Percentiles rank a stretch among this genome's conserved stretches.
Conservation (phyloP, 2,113 vertebrate species). For the Lasiurus borealis region DNA sequence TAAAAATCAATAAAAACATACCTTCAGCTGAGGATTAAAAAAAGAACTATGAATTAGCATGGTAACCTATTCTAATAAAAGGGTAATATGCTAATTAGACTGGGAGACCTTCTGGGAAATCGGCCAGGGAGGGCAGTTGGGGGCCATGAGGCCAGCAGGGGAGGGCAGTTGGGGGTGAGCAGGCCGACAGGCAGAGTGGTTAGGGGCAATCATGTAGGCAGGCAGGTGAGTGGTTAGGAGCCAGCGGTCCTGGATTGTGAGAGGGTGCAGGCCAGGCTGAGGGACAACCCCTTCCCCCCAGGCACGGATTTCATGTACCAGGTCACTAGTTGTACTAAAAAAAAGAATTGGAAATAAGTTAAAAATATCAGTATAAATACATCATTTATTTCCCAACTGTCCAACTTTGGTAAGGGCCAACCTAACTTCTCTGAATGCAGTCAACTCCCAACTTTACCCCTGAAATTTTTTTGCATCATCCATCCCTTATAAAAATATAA, state of each 20-base stretch:
- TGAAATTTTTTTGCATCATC: background rate
- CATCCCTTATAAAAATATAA: background rate
- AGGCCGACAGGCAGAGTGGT: too few species aligned
- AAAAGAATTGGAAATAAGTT: background rate
- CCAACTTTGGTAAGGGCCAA: background rate
- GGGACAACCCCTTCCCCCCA: too few species aligned
- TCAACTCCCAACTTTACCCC: background rate
- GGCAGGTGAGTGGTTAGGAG: too few species aligned
- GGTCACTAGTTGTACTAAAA: background rate
- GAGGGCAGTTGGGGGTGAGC: too few species aligned
- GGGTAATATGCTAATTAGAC: too few species aligned
- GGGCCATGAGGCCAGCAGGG: too few species aligned
- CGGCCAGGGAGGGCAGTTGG: too few species aligned
- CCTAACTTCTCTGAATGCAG: accelerated
- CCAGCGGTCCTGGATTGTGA: too few species aligned
- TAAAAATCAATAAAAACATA: background rate
- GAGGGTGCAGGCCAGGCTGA: too few species aligned
- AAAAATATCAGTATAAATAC: background rate
- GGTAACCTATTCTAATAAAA: background rate
- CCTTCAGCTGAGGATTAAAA: background rate
- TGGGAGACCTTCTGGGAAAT: too few species aligned
- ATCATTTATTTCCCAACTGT: background rate
- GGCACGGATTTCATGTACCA: too few species aligned
- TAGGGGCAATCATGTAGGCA: too few species aligned
- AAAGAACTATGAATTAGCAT: background rate